These are phyloP conservation scores for Arrhopalites spinosus DNA, from an alignment of 2,888 invertebrate genomes.

Conservation along the genomic window DNA sequence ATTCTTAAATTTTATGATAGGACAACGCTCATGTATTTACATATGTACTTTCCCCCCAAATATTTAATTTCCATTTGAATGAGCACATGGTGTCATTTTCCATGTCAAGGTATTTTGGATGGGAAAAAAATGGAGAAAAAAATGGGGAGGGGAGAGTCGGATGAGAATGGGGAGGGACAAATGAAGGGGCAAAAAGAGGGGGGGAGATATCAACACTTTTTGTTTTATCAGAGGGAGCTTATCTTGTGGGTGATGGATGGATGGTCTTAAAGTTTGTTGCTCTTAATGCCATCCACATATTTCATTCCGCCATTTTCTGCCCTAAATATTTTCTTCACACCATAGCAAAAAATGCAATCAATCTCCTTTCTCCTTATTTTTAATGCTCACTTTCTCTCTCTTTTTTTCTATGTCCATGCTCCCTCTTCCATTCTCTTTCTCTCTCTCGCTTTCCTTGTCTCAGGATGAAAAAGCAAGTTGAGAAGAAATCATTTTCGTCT, in stretches of 20 bases:
- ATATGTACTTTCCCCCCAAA: too few species aligned
- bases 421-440: neutral
- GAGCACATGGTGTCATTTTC: too few species aligned
- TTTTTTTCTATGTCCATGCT: neutral
- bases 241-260: constrained; percentile 48
- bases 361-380: constrained; percentile 35
- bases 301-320: constrained; percentile 51
- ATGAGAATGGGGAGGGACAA: constrained; percentile 27
- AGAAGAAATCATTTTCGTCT: constrained; percentile 1
- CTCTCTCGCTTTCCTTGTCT: neutral
- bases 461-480: neutral
- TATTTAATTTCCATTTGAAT: too few species aligned
- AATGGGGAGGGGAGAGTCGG: constrained; percentile 15
- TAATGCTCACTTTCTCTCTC: neutral
- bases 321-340: constrained; percentile 53
- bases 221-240: constrained; percentile 33
- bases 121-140: too few species aligned
- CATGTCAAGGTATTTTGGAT: too few species aligned
- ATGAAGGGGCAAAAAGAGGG: constrained; percentile 20
- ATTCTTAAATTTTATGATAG: too few species aligned
- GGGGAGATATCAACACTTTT: constrained; percentile 22
- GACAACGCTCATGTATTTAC: too few species aligned
- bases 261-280: constrained; percentile 52
- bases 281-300: constrained; percentile 53
- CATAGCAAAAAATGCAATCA: constrained; percentile 48